Conservation (phyloP, 2,888 invertebrate genomes). For the Heliconius ismenius region DNA sequence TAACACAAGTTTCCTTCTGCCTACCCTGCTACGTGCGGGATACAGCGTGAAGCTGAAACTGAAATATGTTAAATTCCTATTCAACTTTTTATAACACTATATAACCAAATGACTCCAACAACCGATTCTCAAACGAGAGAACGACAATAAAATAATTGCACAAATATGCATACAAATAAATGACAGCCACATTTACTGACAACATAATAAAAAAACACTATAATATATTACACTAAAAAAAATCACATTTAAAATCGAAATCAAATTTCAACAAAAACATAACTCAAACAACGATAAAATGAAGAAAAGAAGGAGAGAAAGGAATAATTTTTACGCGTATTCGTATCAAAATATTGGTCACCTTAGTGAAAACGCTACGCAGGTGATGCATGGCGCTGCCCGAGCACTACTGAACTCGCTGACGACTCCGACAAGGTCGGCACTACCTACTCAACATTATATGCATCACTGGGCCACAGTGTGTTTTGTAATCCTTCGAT, state of each 20-base stretch:
- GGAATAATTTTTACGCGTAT: slow-evolving; percentile 17
- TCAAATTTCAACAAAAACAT: not conserved
- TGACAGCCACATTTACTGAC: not conserved
- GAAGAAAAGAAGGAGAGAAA: not conserved
- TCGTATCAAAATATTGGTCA: slow-evolving; percentile 43
- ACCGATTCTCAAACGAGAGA: not conserved
- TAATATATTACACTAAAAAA: not conserved
- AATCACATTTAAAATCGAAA: not conserved
- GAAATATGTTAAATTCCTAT: not conserved
- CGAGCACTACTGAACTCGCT: slow-evolving; percentile 65
- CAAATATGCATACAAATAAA: slow-evolving; percentile 4
- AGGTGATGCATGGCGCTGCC: slow-evolving; percentile 74
- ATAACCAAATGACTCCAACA: not conserved
- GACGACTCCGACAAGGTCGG: slow-evolving; percentile 49
- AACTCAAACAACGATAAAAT: not conserved
- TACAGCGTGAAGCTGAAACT: too few relatives aligned
- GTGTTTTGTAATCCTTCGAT: slow-evolving; percentile 28
- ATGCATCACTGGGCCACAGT: slow-evolving; percentile 34
- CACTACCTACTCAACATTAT: slow-evolving; percentile 53
- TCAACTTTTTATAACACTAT: not conserved
- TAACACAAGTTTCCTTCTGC: too few relatives aligned
- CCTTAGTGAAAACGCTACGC: slow-evolving; percentile 74
- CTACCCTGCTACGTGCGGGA: too few relatives aligned
- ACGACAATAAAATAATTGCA: slow-evolving; percentile 8
- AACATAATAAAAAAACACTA: not conserved